These are phyloP conservation scores for Xylophagus ater DNA, from an alignment of 2,888 invertebrate genomes.

Conservation along the genomic window DNA sequence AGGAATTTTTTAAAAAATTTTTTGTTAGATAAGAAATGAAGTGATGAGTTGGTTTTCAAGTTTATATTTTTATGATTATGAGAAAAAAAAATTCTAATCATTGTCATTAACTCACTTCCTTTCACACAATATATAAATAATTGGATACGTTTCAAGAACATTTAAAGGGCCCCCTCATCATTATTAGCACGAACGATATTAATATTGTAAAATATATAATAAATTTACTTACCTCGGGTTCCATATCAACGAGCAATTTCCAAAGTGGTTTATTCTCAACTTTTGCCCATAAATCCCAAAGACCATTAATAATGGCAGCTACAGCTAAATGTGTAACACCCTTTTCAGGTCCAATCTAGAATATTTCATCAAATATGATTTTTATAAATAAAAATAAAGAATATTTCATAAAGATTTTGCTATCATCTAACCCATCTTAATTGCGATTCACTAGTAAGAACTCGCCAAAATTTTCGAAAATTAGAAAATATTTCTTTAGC, in stretches of 20 bases:
- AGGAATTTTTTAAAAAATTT: too few species aligned
- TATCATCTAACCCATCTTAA: constrained; percentile 69
- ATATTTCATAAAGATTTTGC: not conserved
- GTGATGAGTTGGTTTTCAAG: too few species aligned
- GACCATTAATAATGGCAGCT: constrained; percentile 77
- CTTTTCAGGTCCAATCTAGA: constrained; percentile 82
- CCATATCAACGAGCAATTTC: constrained; percentile 72
- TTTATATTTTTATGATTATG: too few species aligned
- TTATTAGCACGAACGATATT: too few species aligned
- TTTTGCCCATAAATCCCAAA: constrained; percentile 89
- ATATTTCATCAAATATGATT: not conserved
- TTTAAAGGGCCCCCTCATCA: too few species aligned
- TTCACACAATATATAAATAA: too few species aligned
- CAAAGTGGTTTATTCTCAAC: constrained; percentile 76
- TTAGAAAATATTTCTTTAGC: constrained; percentile 60
- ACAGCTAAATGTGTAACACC: constrained; percentile 80
- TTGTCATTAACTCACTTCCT: too few species aligned
- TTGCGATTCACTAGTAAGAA: constrained; percentile 76
- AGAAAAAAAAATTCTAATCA: too few species aligned
- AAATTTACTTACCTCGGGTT: constrained; percentile 58
- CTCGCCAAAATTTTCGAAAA: constrained; percentile 70
- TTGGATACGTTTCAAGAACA: too few species aligned
- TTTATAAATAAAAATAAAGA: not conserved
- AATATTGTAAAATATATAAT: too few species aligned
- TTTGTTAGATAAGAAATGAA: too few species aligned